A percentile compares a stretch with the other conserved stretches of the same genome.
phyloP scores from a whole-genome alignment of 2,888 invertebrate genomes.

The Nematopogon swammerdamellus region DNA sequence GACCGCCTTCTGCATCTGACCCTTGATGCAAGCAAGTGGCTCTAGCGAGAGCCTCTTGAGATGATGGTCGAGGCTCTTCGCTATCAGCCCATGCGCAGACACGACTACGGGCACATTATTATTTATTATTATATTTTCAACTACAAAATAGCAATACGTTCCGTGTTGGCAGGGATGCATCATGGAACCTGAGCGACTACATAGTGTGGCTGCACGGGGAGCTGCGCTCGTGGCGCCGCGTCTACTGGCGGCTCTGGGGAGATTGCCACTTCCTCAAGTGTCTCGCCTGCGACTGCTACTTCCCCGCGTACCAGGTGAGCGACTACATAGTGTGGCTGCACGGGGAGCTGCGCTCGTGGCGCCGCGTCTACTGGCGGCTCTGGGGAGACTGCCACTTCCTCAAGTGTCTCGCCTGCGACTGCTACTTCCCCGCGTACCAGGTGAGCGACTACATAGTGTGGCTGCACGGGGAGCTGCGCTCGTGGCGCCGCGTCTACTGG shows the following conservation, averaged over 20 bases:
- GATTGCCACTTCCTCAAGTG: constrained; percentile 86
- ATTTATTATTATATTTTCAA: too few relatives aligned
- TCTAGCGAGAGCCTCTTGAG: too few relatives aligned
- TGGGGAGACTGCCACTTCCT: constrained; percentile 92
- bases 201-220: constrained; percentile 72
- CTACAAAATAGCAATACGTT: too few relatives aligned
- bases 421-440: constrained; percentile 70
- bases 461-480: constrained; percentile 73
- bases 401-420: constrained; percentile 75
- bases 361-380: constrained; percentile 89
- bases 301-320: constrained; percentile 72
- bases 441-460: constrained; percentile 75
- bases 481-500: constrained; percentile 94
- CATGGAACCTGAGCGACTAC: constrained; percentile 81
- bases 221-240: constrained; percentile 83
- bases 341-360: constrained; percentile 80
- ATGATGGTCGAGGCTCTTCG: too few relatives aligned
- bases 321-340: constrained; percentile 75
- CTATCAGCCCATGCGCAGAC: too few relatives aligned
- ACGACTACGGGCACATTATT: too few relatives aligned
- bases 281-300: constrained; percentile 71
- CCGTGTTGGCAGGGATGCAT: constrained; percentile 55
- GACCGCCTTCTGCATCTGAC: too few relatives aligned
- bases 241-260: constrained; percentile 94
- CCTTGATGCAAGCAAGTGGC: too few relatives aligned